Base-by-base conservation (phyloP, 2,797 vertebrate genomes). In the Myiotriccus ornatus region DNA sequence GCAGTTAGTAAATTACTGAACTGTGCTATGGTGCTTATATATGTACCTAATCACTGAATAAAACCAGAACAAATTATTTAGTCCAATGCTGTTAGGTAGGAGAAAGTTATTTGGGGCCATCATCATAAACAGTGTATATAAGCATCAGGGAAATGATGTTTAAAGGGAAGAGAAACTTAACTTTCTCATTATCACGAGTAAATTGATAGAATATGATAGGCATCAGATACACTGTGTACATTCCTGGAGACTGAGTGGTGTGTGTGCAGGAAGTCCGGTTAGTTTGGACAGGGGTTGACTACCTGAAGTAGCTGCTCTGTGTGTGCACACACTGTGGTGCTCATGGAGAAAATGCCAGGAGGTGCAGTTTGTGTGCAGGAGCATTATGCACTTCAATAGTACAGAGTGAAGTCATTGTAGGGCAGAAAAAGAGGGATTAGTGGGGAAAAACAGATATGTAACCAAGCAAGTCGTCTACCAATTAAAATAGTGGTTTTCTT, bases 331-430 rank as follows among this genome's bases (percentile, higher is more conserved):
- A 1, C 28, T 37, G 37, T 55, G 55, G 18, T 5, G 34, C 49
- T 46, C 34, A 1, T 3, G 10, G 8, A 19, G n/a, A 7, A 43
- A 14, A 53, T 23, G 17, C 14, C 3, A 0, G 30, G 25, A 67
- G 12, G 37, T 9, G 14, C 44, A n/a, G 25, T 35, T 7, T 8
- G 35, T 22, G 37, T 17, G 23, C 55, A 14, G 39, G 28, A 44
- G 24, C 14, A 3, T 30, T 23, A 15, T 3, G 3, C 1, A 4
- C 41, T 41, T 59, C 62, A 65, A 2, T 22, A 76, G 4, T 10
- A 13, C 53, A 24, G 35, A 39, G 9, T 25, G 46, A 70, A 65
- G 27, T 70, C 14, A 24, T 13, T 47, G 9, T 67, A 52, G 35
- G n/a, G 22, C 41, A 62, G 46, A 43, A 74, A 49, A n/a, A 70